phyloP scores from a whole-genome alignment of 2,797 vertebrate species.

The Mionectes olivaceus region DNA sequence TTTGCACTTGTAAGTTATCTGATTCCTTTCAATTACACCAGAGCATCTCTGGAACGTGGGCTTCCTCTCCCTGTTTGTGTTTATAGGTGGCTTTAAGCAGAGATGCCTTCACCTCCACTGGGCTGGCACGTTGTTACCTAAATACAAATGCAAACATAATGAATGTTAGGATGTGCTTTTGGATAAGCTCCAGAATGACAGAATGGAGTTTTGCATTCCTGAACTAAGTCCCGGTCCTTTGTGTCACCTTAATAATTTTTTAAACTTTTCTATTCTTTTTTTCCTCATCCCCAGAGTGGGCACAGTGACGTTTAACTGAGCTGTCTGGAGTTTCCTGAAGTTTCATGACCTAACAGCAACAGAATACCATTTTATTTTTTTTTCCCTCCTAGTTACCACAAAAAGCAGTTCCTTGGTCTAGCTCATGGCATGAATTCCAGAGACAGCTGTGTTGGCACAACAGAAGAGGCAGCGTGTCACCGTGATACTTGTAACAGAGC shows the following conservation, averaged over 20 bases:
- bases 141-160: not conserved
- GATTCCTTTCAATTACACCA: not conserved
- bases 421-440: not conserved
- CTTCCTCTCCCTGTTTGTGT: not conserved
- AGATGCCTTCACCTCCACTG: not conserved
- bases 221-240: not conserved
- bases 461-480: not conserved
- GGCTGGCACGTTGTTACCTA: not conserved
- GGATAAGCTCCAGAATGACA: not conserved
- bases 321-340: not conserved
- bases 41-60: not conserved
- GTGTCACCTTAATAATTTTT: not conserved
- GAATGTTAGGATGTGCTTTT: not conserved
- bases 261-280: not conserved
- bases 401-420: not conserved
- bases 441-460: conserved; percentile 10
- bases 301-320: not conserved
- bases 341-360: not conserved
- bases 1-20: not conserved
- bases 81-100: not conserved
- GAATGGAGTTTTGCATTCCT: not conserved
- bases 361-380: not conserved
- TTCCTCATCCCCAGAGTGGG: not conserved
- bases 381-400: not conserved
- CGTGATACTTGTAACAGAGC: not conserved